Evolutionary conservation across 1,140 invertebrate genomes (phyloP).

Genomic region (Telenomus remus): DNA sequence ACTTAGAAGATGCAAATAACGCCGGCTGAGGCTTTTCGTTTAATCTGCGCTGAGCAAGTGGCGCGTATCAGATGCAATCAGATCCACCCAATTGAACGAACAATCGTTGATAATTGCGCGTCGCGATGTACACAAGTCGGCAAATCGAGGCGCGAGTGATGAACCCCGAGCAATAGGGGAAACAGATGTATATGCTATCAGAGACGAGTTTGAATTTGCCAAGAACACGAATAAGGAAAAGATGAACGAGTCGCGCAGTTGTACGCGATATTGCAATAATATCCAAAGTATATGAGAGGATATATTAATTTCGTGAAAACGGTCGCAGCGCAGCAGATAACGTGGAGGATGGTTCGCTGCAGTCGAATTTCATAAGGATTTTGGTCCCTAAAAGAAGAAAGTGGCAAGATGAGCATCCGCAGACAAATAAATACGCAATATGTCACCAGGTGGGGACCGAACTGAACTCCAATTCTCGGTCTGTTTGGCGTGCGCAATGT

Average conservation of each 20-base stretch:
- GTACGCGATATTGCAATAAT: constrained; percentile 75
- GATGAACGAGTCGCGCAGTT: constrained; percentile 72
- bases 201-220: constrained; percentile 38
- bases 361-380: constrained; percentile 64
- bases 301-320: constrained; percentile 76
- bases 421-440: constrained; percentile 68
- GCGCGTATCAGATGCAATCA: constrained; percentile 56
- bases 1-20: constrained; percentile 74
- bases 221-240: constrained; percentile 62
- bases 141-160: constrained; percentile 5
- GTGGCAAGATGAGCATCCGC: constrained; percentile 56
- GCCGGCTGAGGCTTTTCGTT: constrained; percentile 64
- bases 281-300: constrained; percentile 76
- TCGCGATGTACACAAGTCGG: constrained; percentile 13
- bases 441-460: constrained; percentile 60
- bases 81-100: constrained; percentile 29
- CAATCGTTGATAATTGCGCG: constrained; percentile 42
- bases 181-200: constrained; percentile 3
- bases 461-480: constrained; percentile 64
- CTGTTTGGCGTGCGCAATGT: constrained; percentile 13
- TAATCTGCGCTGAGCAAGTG: constrained; percentile 67
- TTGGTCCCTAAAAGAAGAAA: constrained; percentile 54
- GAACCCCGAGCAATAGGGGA: constrained; percentile 3
- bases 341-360: constrained; percentile 58
- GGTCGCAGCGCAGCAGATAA: constrained; percentile 70